Conservation (phyloP, 2,888 invertebrate species). For the Cephus spinipes region DNA sequence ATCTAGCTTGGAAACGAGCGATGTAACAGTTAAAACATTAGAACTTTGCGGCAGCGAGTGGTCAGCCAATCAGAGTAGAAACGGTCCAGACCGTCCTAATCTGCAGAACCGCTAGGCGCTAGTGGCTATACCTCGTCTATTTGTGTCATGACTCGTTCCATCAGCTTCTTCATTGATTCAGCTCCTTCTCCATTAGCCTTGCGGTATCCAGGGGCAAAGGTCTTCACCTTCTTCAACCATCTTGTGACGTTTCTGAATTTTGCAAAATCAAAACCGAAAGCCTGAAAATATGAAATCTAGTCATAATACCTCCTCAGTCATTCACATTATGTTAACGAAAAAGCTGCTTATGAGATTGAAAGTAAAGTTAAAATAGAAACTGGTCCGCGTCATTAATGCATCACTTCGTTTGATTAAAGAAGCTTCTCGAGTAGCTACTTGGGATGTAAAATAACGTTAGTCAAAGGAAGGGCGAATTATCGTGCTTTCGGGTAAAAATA, state of each 20-base stretch:
- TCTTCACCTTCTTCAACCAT: constrained; percentile 74
- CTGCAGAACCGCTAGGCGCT: too few species aligned
- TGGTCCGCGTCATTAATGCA: background rate
- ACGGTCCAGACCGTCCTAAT: too few species aligned
- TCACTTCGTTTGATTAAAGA: background rate
- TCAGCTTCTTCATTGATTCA: constrained; percentile 38
- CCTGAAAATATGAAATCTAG: constrained; percentile 36
- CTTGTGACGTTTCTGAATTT: constrained; percentile 77
- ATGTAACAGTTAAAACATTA: too few species aligned
- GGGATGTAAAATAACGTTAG: background rate
- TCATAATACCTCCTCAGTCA: background rate
- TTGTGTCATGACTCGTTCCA: background rate
- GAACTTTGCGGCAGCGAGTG: too few species aligned
- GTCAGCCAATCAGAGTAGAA: too few species aligned
- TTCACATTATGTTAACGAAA: background rate
- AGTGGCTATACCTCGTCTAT: too few species aligned
- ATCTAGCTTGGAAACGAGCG: too few species aligned
- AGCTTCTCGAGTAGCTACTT: background rate
- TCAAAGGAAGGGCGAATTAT: background rate
- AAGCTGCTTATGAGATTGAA: background rate
- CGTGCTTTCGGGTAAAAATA: background rate
- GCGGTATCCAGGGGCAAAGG: constrained; percentile 72
- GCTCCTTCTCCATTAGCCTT: constrained; percentile 62
- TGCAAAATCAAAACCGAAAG: constrained; percentile 50
- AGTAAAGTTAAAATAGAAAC: background rate